phyloP scores from a whole-genome alignment of 2,113 vertebrate species.

The Corythornis vintsioides region DNA sequence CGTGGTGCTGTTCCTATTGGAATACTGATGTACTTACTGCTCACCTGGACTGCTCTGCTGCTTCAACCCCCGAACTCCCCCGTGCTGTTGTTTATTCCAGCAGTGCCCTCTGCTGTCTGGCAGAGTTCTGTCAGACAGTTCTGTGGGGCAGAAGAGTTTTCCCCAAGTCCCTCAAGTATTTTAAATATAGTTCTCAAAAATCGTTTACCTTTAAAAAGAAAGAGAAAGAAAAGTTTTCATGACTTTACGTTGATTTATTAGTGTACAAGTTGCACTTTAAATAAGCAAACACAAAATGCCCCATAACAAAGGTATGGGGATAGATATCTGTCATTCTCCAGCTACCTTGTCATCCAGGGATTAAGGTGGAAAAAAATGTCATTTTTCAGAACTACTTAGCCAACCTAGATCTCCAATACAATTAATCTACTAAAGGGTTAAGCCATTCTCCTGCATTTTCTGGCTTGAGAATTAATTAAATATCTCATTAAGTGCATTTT shows the following conservation, averaged over 20 bases:
- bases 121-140: too few relatives aligned
- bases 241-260: neutral
- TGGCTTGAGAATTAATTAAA: neutral
- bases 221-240: neutral
- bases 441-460: neutral
- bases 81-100: neutral
- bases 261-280: neutral
- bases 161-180: neutral
- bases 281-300: neutral
- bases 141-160: fast-evolving
- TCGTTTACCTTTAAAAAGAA: neutral
- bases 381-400: neutral
- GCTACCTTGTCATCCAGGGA: neutral
- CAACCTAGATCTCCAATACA: neutral
- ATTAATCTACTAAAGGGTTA: neutral
- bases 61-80: fast-evolving
- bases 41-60: neutral
- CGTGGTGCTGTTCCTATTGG: fast-evolving
- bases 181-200: neutral
- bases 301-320: fast-evolving
- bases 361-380: neutral
- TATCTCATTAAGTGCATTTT: neutral
- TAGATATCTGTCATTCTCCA: neutral
- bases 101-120: conserved; percentile 68
- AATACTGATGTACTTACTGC: fast-evolving